These are phyloP conservation scores for Anthonomus grandis DNA, from an alignment of 1,140 invertebrate species.

Conservation along the genomic window DNA sequence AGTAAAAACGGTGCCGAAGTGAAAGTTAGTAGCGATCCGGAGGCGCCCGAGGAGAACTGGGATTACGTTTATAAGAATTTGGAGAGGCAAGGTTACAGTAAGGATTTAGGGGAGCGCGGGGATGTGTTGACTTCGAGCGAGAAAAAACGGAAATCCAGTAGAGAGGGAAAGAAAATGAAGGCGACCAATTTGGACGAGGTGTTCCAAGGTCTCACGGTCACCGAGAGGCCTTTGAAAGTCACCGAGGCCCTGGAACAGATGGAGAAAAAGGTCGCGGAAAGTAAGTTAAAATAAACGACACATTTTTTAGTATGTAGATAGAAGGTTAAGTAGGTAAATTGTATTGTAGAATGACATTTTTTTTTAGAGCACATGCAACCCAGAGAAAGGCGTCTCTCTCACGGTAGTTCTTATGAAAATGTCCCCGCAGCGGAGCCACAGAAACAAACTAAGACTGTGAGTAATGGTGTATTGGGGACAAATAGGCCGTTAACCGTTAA, in stretches of 20 bases:
- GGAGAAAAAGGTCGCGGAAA: constrained; percentile 44
- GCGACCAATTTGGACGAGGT: constrained; percentile 54
- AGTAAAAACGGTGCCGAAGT: constrained; percentile 22
- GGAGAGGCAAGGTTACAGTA: constrained; percentile 68
- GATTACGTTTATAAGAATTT: constrained; percentile 75
- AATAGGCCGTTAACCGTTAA: too few species aligned
- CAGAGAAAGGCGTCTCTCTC: constrained; percentile 27
- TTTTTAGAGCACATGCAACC: constrained; percentile 8
- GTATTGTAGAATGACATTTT: neutral
- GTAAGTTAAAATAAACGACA: constrained; percentile 3
- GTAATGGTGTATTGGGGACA: too few species aligned
- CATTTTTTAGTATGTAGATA: neutral
- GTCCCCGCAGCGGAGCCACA: constrained; percentile 25
- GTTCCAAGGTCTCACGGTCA: constrained; percentile 46
- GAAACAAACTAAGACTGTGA: too few species aligned
- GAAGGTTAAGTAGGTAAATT: neutral
- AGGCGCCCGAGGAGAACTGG: constrained; percentile 56
- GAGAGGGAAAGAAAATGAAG: constrained; percentile 50
- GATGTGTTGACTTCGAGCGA: constrained; percentile 51
- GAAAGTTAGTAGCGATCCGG: constrained; percentile 26
- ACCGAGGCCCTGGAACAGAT: constrained; percentile 54
- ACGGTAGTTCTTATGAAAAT: constrained; percentile 40
- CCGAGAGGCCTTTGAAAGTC: constrained; percentile 54
- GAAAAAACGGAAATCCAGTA: constrained; percentile 38
- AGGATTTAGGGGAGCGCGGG: constrained; percentile 61